These are phyloP conservation scores for Mycalesis mineus DNA, from an alignment of 2,888 invertebrate genomes.

Conservation along the genomic window DNA sequence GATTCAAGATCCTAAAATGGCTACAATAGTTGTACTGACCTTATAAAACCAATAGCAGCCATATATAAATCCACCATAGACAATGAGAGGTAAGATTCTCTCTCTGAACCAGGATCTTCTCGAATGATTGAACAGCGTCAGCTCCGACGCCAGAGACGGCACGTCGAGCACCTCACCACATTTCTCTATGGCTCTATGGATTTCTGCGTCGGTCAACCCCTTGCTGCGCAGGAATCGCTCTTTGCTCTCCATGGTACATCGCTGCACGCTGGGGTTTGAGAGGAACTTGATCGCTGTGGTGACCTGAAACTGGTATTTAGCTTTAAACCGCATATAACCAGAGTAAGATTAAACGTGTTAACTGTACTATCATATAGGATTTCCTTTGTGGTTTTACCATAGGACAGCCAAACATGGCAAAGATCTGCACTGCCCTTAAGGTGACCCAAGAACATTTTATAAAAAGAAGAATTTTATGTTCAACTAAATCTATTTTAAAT, in stretches of 20 bases:
- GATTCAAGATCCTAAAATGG: too few species aligned
- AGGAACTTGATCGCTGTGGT: slow-evolving; percentile 91
- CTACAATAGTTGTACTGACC: slow-evolving; percentile 69
- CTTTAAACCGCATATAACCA: too few species aligned
- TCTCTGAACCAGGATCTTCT: slow-evolving; percentile 79
- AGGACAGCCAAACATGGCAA: too few species aligned
- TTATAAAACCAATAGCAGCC: slow-evolving; percentile 89
- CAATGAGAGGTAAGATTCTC: slow-evolving; percentile 82
- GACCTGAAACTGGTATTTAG: slow-evolving; percentile 76
- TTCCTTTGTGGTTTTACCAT: too few species aligned
- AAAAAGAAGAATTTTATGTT: too few species aligned
- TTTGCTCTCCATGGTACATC: slow-evolving; percentile 86
- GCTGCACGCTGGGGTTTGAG: slow-evolving; percentile 89
- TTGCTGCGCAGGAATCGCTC: slow-evolving; percentile 87
- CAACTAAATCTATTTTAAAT: too few species aligned
- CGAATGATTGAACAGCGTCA: slow-evolving; percentile 61
- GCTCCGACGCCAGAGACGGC: slow-evolving; percentile 60
- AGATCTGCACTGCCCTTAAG: too few species aligned
- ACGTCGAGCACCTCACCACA: slow-evolving; percentile 70
- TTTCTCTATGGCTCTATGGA: slow-evolving; percentile 84
- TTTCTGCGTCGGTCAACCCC: slow-evolving; percentile 86
- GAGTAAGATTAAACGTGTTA: too few species aligned
- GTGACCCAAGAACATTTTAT: too few species aligned
- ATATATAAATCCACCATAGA: slow-evolving; percentile 88
- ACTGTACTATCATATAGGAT: too few species aligned